Evolutionary conservation across 2,888 invertebrate species (phyloP), one percentile per base, ranked within the genome.

Genomic region (Aethes cnicana): DNA sequence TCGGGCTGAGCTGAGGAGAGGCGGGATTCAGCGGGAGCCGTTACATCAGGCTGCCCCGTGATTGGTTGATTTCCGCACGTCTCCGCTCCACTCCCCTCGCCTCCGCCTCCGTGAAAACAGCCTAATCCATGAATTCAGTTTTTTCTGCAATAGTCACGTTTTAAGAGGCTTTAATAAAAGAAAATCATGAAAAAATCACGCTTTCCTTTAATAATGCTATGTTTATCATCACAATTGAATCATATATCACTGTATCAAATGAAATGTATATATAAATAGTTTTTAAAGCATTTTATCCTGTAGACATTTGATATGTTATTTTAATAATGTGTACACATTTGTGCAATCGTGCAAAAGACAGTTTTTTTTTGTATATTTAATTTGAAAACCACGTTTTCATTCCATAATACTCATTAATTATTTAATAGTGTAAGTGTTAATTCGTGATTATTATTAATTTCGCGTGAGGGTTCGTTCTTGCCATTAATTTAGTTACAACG

Each of bases 371-470:
- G 11, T 21, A 12, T 42, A 20, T 21, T 39, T 47, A 54, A 36
- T 47, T 50, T 44, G 53, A 62, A 66, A 61, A 61, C 56, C 53
- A 35, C 41, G 61, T 64, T 67, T 66, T 69, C 67, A 74, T 76
- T 74, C 75, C 78, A 70, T 55, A 73, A 75, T 77, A 74, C 74
- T 76, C 76, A 64, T 68, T 67, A 61, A 59, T 57, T 58, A 59
- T 57, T 56, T 54, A 55, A 21, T 47, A 43, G 35, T 50, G 48
- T 43, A 41, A 61, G 58, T 57, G 55, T 44, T 47, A 54, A 57
- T 55, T 54, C 59, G 57, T 52, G 50, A 47, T 49, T 37, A 58
- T n/a, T 43, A 47, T 62, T 56, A 58, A 62, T 26, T 36, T 50
- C 6, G 16, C 32, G 32, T 48, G 35, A 44, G 36, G 61, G 57